Evolutionary conservation across 2,113 vertebrate genomes (phyloP).

Genomic region (Macrotis lagotis): DNA sequence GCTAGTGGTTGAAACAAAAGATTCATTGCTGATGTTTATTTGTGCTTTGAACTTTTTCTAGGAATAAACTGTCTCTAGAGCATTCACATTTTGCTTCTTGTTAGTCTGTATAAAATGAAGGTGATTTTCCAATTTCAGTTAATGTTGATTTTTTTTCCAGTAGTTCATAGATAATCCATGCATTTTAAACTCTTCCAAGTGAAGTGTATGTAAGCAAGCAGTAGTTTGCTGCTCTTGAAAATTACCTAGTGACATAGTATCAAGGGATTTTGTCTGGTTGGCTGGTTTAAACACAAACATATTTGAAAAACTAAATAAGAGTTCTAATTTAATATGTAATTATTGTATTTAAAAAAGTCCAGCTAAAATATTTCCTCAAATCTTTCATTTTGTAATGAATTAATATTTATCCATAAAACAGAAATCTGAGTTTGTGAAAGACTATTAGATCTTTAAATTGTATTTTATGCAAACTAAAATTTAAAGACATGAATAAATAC

Average conservation of each 20-base stretch:
- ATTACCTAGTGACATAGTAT: neutral
- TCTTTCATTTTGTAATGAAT: neutral
- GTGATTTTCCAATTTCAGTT: neutral
- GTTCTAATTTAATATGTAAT: neutral
- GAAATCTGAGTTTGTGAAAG: constrained; percentile 34
- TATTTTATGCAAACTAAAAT: neutral
- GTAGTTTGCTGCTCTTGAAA: neutral
- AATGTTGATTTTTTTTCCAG: neutral
- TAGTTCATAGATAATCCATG: neutral
- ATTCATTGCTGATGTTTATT: neutral
- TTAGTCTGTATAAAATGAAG: neutral
- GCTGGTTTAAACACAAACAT: constrained; percentile 24
- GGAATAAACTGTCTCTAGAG: neutral
- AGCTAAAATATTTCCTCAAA: neutral
- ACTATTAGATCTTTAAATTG: constrained; percentile 19
- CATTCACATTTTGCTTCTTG: constrained; percentile 10
- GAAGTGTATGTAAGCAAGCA: neutral
- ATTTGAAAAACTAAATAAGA: constrained; percentile 37
- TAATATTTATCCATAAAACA: neutral
- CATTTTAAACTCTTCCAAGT: neutral
- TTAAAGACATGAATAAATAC: neutral
- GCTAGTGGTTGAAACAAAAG: constrained; percentile 46
- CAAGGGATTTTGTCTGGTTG: neutral
- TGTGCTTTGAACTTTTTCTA: constrained; percentile 25
- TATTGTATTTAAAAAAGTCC: neutral